A percentile compares a stretch with the other conserved stretches of the same genome.
Evolutionary conservation across 1,140 invertebrate species (phyloP).

Genomic region (Cylas formicarius): DNA sequence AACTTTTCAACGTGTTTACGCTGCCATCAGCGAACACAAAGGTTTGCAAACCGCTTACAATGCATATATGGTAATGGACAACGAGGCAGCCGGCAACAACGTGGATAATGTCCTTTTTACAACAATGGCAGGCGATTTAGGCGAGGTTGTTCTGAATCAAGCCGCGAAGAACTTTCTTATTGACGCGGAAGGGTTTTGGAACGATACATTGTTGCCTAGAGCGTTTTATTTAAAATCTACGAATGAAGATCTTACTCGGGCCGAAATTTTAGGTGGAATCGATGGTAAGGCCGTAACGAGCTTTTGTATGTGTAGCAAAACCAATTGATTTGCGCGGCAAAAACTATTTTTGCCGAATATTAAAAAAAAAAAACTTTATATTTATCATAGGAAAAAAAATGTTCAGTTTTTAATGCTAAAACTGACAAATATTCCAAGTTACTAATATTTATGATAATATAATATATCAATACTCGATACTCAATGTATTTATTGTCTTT

Average conservation of each 20-base stretch:
- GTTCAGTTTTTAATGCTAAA: constrained; percentile 8
- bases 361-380: too few relatives aligned
- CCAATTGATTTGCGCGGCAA: too few relatives aligned
- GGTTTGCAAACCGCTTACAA: constrained; percentile 10
- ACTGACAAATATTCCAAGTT: not conserved
- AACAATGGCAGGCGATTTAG: constrained; percentile 59
- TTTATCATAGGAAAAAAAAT: not conserved
- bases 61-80: too few relatives aligned
- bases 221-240: constrained; percentile 47
- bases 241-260: constrained; percentile 54
- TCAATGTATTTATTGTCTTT: too few relatives aligned
- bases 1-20: constrained; percentile 31
- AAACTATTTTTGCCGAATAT: too few relatives aligned
- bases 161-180: constrained; percentile 46
- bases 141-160: constrained; percentile 55
- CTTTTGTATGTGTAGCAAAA: too few relatives aligned
- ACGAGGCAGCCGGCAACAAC: constrained; percentile 5
- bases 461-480: too few relatives aligned
- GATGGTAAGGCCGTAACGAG: constrained; percentile 51
- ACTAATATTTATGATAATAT: constrained; percentile 5
- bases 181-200: constrained; percentile 55
- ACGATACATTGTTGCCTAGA: constrained; percentile 52
- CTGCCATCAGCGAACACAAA: constrained; percentile 21
- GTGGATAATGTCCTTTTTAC: constrained; percentile 48
- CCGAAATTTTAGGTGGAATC: constrained; percentile 58